Conservation (phyloP, 1,140 invertebrate species). For the Lerema accius region DNA sequence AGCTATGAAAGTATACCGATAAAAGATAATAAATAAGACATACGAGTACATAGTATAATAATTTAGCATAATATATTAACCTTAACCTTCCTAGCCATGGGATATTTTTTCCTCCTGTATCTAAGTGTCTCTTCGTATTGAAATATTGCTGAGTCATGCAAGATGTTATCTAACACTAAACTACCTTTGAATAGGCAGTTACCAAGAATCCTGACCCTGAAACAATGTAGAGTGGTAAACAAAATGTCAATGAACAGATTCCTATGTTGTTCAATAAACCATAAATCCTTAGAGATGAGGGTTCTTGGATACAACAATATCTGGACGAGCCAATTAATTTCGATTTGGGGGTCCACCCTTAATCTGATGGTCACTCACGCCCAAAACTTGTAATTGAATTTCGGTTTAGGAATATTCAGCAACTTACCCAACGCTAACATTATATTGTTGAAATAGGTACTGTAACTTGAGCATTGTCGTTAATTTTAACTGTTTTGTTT, state of each 20-base stretch:
- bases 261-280: slow-evolving; percentile 51
- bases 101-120: too few species aligned
- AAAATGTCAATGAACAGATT: slow-evolving; percentile 41
- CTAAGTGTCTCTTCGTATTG: too few species aligned
- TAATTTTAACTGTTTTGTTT: too few species aligned
- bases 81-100: too few species aligned
- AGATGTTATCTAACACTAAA: neutral
- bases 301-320: slow-evolving; percentile 72
- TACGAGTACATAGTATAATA: too few species aligned
- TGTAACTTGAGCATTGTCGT: slow-evolving; percentile 30
- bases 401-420: slow-evolving; percentile 71
- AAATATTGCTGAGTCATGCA: too few species aligned
- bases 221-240: slow-evolving; percentile 33
- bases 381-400: slow-evolving; percentile 81
- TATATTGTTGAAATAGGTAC: slow-evolving; percentile 50
- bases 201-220: neutral
- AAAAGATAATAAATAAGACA: too few species aligned
- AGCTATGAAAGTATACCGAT: too few species aligned
- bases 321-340: slow-evolving; percentile 80
- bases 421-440: slow-evolving; percentile 52
- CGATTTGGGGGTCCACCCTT: slow-evolving; percentile 69
- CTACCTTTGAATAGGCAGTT: neutral
- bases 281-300: slow-evolving; percentile 77
- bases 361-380: slow-evolving; percentile 81
- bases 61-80: too few species aligned